Evolutionary conservation across 2,888 invertebrate species (phyloP), one percentile per base, ranked within the genome.

Genomic region (Hypsopygia costalis): DNA sequence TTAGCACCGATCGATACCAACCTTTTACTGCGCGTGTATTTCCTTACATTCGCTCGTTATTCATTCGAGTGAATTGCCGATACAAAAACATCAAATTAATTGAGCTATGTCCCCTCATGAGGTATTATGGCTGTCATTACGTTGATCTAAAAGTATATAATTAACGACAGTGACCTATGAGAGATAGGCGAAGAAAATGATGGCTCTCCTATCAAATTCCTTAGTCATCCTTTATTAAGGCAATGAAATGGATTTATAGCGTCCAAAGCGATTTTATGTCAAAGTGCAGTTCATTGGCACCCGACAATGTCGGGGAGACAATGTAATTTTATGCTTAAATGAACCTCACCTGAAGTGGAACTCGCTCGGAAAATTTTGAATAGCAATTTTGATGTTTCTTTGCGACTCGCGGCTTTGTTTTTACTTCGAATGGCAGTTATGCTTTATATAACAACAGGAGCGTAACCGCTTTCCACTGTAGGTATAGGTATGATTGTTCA

Each of bases 241-340:
- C 62, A 85, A 86, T 86, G 75, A 87, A 87, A 82, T 73, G 76
- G 81, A 86, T 87, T 87, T 86, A 86, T 81, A 75, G 72, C 79
- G 59, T 72, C 75, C 74, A 79, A 81, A 80, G 79, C 72, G 66
- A 88, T 85, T 87, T 88, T 81, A 87, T 88, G 87, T 86, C 87
- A 86, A 88, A 88, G 86, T 82, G 86, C 77, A 87, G 87, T 87
- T 87, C 88, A 87, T 82, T 86, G 87, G 76, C 87, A 86, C 79
- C 62, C 74, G 66, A 83, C 86, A 85, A 83, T 85, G 83, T 80
- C 75, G 69, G 52, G 47, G 62, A 81, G 79, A 87, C 87, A 88
- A 88, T 87, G 87, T 87, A 88, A 88, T 88, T 86, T 88, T 85
- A 88, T 88, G 88, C 77, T 88, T 60, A 80, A 88, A 81, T 83